phyloP scores from a whole-genome alignment of 2,113 vertebrate species.

The Otis tarda region DNA sequence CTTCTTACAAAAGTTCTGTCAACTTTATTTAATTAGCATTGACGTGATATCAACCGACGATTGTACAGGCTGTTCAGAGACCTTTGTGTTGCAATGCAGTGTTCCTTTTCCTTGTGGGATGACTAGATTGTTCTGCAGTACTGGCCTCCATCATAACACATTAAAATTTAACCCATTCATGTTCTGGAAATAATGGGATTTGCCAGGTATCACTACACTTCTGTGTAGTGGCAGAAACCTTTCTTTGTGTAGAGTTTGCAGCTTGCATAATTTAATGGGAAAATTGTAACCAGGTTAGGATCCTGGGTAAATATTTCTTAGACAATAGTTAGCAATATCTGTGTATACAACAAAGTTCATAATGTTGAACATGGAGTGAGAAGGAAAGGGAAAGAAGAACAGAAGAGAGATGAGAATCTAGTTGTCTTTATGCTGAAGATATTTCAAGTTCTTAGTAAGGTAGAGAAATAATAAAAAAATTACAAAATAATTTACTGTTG shows the following conservation, averaged over 20 bases:
- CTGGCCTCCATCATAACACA: neutral
- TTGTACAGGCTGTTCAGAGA: conserved; percentile 31
- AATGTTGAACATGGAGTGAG: neutral
- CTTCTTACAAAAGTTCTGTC: conserved; percentile 20
- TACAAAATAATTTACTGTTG: neutral
- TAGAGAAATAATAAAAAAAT: neutral
- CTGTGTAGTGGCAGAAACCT: neutral
- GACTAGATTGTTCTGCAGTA: neutral
- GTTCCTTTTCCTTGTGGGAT: neutral
- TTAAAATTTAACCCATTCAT: conserved; percentile 6
- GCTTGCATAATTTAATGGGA: neutral
- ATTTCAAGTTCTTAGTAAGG: neutral
- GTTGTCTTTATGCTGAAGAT: neutral
- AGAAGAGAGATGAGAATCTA: neutral
- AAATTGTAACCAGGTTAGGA: neutral
- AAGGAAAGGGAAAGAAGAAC: neutral
- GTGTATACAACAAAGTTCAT: neutral
- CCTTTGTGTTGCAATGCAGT: conserved; percentile 19
- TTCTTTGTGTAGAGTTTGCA: neutral
- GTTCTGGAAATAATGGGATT: neutral
- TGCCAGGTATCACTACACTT: neutral
- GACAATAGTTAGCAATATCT: neutral
- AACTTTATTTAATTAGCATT: conserved; percentile 30
- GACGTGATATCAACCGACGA: neutral
- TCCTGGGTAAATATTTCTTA: neutral